Percentiles rank a stretch among this genome's conserved stretches.
These are phyloP conservation scores for Marmota flaviventris DNA, from an alignment of 2,113 vertebrate genomes.

Conservation along the genomic window DNA sequence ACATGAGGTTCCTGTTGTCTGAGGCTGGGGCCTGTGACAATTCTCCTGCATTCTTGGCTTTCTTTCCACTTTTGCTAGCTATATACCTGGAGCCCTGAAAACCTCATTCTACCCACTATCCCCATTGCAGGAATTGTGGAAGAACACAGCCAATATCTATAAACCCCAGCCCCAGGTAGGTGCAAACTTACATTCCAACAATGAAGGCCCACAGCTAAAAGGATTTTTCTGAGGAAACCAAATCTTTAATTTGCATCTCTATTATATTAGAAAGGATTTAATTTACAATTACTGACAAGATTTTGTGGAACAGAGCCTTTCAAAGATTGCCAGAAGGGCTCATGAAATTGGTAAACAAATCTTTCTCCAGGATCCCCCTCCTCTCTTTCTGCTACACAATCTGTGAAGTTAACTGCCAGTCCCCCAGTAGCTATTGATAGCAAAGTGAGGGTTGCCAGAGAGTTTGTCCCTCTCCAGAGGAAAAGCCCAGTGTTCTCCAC, in stretches of 20 bases:
- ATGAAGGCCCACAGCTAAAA: background rate
- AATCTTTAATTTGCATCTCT: background rate
- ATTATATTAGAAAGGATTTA: background rate
- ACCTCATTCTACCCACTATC: background rate
- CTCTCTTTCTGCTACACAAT: background rate
- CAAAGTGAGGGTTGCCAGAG: background rate
- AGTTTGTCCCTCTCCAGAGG: background rate
- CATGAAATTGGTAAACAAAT: background rate
- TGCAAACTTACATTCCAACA: background rate
- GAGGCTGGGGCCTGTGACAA: background rate
- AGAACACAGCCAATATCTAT: background rate
- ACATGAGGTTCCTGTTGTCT: background rate
- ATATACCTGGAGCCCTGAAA: background rate
- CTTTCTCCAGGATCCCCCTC: background rate
- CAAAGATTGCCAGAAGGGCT: background rate
- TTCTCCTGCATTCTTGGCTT: background rate
- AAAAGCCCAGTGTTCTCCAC: background rate
- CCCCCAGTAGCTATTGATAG: background rate
- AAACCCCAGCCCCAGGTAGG: background rate
- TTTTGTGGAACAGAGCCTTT: background rate
- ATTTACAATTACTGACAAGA: background rate
- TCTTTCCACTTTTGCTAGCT: background rate
- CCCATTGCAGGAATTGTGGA: background rate
- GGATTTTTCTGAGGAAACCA: background rate
- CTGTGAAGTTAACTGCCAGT: background rate